Evolutionary conservation across 1,140 invertebrate genomes (phyloP).

Genomic region (Lordiphosa clarofinis): DNA sequence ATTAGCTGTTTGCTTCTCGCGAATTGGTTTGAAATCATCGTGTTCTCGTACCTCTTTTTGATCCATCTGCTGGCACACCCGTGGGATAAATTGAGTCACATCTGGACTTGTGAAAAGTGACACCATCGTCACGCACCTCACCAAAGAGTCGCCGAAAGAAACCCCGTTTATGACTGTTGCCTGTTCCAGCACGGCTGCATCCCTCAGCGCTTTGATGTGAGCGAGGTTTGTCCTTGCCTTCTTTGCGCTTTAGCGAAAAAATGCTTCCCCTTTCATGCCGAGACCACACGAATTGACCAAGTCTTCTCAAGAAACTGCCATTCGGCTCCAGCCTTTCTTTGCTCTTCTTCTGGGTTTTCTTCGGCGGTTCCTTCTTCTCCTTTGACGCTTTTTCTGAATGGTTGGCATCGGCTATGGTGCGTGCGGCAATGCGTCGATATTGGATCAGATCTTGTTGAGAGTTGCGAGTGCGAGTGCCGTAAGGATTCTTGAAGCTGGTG

Average conservation of each 20-base stretch:
- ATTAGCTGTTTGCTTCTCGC: neutral
- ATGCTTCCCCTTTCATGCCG: neutral
- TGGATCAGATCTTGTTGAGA: slow-evolving; percentile 5
- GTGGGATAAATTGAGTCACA: neutral
- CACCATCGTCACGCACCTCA: slow-evolving; percentile 4
- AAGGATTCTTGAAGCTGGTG: slow-evolving; percentile 6
- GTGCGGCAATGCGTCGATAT: slow-evolving; percentile 12
- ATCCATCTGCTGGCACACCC: too few species aligned
- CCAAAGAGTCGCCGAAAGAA: slow-evolving; percentile 16
- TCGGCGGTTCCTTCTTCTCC: neutral
- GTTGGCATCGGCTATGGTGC: neutral
- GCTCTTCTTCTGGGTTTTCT: neutral
- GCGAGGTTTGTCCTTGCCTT: neutral
- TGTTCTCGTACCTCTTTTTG: neutral
- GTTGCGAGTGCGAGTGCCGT: neutral
- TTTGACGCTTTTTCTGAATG: neutral
- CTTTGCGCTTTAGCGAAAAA: neutral
- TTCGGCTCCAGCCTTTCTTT: neutral
- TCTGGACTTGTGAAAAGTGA: neutral
- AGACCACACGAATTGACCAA: slow-evolving; percentile 2
- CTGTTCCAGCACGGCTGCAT: too few species aligned
- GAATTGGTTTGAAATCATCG: neutral
- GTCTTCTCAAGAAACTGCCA: slow-evolving; percentile 2
- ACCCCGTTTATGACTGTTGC: neutral
- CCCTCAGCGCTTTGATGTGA: neutral